Evolutionary conservation across 2,797 vertebrate genomes (phyloP).

Genomic region (Clarias platycephalus): DNA sequence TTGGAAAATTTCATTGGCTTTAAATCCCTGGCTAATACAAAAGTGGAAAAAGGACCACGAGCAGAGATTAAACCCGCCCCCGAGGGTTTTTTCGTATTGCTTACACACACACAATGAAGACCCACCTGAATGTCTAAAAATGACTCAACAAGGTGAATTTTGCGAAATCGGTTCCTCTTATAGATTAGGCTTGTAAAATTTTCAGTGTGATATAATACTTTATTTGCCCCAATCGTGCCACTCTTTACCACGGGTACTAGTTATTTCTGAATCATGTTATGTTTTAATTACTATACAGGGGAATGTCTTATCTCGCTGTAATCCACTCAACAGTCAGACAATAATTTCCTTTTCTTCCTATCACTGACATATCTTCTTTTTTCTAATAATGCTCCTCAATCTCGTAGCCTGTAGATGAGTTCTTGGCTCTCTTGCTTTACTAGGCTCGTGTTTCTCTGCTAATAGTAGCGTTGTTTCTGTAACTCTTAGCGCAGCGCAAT

Average conservation of each 20-base stretch:
- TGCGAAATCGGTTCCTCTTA: too few relatives aligned
- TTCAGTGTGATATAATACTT: too few relatives aligned
- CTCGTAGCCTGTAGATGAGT: background rate
- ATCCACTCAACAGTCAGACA: background rate
- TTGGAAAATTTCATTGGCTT: too few relatives aligned
- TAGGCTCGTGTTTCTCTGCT: background rate
- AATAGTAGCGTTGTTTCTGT: slow-evolving; percentile 17
- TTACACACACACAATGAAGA: too few relatives aligned
- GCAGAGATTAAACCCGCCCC: too few relatives aligned
- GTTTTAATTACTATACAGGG: background rate
- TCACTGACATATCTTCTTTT: background rate
- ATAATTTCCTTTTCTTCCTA: background rate
- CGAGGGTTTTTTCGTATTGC: too few relatives aligned
- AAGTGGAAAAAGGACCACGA: too few relatives aligned
- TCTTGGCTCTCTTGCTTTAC: background rate
- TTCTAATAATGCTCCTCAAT: background rate
- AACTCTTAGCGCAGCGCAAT: slow-evolving; percentile 24
- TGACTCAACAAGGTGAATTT: too few relatives aligned
- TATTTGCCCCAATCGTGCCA: background rate
- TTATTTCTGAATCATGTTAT: background rate
- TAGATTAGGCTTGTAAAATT: too few relatives aligned
- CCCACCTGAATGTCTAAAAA: too few relatives aligned
- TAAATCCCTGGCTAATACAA: too few relatives aligned
- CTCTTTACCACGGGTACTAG: background rate
- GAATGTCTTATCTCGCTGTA: background rate